Percentiles rank a stretch among this genome's conserved stretches.
Evolutionary conservation across 2,113 vertebrate genomes (phyloP).

Genomic region (Ploceus nigricollis): DNA sequence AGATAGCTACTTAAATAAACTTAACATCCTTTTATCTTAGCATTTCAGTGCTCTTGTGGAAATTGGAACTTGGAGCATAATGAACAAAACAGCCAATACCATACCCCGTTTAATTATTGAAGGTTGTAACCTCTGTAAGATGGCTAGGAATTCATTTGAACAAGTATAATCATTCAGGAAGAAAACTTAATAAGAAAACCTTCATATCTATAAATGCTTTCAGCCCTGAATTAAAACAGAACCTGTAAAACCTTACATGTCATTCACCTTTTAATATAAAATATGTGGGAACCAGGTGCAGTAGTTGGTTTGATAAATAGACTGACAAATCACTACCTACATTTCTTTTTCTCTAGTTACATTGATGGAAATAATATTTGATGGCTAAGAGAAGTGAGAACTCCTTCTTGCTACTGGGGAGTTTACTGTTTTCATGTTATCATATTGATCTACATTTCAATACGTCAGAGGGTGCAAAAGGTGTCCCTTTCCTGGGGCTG

Average conservation of each 20-base stretch:
- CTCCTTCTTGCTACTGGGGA: background rate
- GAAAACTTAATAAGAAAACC: slow-evolving; percentile 59
- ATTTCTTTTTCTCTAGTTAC: background rate
- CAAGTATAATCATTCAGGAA: slow-evolving; percentile 46
- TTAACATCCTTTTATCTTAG: slow-evolving; percentile 35
- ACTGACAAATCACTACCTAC: slow-evolving; percentile 32
- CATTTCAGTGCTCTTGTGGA: slow-evolving; percentile 42
- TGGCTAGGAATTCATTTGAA: slow-evolving; percentile 48
- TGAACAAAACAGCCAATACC: slow-evolving; percentile 18
- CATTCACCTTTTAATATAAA: background rate
- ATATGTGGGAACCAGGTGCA: background rate
- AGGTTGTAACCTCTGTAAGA: slow-evolving; percentile 45
- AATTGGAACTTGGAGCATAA: slow-evolving; percentile 32
- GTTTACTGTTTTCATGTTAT: background rate
- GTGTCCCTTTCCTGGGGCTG: background rate
- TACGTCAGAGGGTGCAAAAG: background rate
- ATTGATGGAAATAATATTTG: slow-evolving; percentile 14
- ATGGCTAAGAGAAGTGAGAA: background rate
- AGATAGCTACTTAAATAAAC: slow-evolving; percentile 56
- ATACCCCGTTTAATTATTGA: slow-evolving; percentile 51
- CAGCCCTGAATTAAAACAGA: slow-evolving; percentile 22
- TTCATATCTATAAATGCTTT: slow-evolving; percentile 43
- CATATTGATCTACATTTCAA: slow-evolving; percentile 2
- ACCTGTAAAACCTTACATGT: background rate
- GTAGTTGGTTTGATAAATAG: slow-evolving; percentile 18